Evolutionary conservation across 2,797 vertebrate genomes (phyloP).

Genomic region (Enteromius fasciolatus): DNA sequence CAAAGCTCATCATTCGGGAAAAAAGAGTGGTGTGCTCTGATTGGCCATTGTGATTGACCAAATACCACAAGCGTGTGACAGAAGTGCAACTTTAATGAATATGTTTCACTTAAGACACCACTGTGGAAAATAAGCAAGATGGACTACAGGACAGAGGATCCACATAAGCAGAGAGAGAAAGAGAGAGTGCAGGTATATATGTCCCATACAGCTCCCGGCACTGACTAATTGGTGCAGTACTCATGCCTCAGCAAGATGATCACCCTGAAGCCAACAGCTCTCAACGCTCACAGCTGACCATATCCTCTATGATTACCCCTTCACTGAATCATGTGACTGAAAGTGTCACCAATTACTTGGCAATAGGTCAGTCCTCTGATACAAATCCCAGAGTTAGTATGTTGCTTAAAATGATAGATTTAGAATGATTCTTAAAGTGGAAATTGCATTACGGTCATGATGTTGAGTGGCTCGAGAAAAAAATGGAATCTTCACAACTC

Average conservation of each 20-base stretch:
- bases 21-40: neutral
- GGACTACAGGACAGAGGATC: neutral
- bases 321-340: conserved; percentile 40
- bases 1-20: neutral
- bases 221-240: conserved; percentile 57
- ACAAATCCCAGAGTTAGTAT: neutral
- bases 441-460: neutral
- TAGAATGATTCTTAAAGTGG: neutral
- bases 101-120: neutral
- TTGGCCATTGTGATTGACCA: neutral
- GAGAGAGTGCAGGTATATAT: neutral
- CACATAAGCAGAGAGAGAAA: neutral
- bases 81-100: neutral
- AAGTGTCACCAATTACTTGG: conserved; percentile 32
- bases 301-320: conserved; percentile 38
- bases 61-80: neutral
- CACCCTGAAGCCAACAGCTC: conserved; percentile 48
- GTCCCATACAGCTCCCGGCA: conserved; percentile 49
- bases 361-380: conserved; percentile 15
- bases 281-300: conserved; percentile 23
- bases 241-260: conserved; percentile 60
- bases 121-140: neutral
- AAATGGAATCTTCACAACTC: neutral
- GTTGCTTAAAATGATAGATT: neutral
- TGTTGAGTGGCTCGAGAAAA: neutral